Evolutionary conservation across 2,113 vertebrate species (phyloP), one percentile per base, ranked within the genome.

Genomic region (Sapayoa aenigma): DNA sequence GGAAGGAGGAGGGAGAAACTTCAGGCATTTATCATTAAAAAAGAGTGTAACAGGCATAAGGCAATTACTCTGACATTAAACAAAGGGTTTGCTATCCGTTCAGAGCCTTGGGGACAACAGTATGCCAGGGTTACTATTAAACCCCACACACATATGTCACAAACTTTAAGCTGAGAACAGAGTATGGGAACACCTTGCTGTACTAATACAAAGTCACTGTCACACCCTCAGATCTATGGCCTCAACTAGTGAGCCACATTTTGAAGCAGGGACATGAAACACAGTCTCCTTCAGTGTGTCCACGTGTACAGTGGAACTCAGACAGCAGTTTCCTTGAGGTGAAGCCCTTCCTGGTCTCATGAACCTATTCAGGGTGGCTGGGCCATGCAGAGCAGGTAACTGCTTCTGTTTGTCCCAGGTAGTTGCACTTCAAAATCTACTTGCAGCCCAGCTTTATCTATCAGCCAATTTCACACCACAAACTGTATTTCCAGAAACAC

Each of bases 331-430:
- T 65, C 31, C 33, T 44, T 23, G 1, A 63, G 82, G 9, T 9
- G 7, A 79, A 60, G 24, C 8, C 49, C 9, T 46, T 20, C n/a
- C 30, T 22, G 27, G 12, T 21, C 35, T 87, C 46, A 13, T 3
- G 15, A 59, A 58, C 25, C 55, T 77, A 4, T 5, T 25, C n/a
- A 67, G 42, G 28, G 12, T 41, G 22, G 81, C 17, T 31, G 50
- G 22, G 19, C 27, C n/a, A 73, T 5, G 28, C 0, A 28, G 0
- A 59, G 39, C n/a, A 88, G 35, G n/a, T 56, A 47, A 33, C 0
- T 12, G 3, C 11, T 68, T 65, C 71, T 46, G 65, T 23, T 8
- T 90, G 58, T 63, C 42, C 28, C 42, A 81, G 68, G 37, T 3
- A 80, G 49, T 12, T 56, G 21, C 27, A 37, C 76, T 28, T 39